Conservation (phyloP, 2,888 invertebrate species). For the Trachelus tabidus region DNA sequence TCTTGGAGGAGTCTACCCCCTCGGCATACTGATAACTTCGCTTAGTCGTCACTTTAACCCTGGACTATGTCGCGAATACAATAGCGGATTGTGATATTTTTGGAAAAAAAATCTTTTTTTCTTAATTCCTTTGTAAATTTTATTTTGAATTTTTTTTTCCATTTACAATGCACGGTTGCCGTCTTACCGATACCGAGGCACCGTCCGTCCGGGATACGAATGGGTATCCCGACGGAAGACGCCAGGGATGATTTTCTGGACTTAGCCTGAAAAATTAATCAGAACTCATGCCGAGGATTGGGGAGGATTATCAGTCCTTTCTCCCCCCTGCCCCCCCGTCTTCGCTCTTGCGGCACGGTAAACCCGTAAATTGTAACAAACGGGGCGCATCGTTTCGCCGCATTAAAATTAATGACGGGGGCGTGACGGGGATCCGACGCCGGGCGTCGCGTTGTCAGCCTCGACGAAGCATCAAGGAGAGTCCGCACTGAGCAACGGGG, state of each 20-base stretch:
- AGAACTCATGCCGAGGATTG: conserved; percentile 23
- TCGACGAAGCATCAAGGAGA: conserved; percentile 16
- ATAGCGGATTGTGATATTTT: no score
- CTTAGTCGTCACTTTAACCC: not conserved
- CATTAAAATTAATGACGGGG: conserved; percentile 60
- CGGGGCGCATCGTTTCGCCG: conserved; percentile 50
- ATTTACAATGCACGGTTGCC: no score
- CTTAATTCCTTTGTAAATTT: no score
- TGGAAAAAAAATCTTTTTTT: no score
- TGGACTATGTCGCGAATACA: no score
- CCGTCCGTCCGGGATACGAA: not conserved
- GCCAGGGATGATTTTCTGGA: conserved; percentile 23
- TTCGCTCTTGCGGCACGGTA: conserved; percentile 23
- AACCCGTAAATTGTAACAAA: conserved; percentile 53
- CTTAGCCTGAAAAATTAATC: conserved; percentile 54
- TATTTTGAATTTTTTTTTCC: no score
- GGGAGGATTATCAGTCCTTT: not conserved
- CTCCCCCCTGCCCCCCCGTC: not conserved
- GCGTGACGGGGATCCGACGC: conserved; percentile 38
- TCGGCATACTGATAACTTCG: conserved; percentile 33
- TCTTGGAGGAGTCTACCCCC: conserved; percentile 17
- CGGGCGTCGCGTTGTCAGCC: conserved; percentile 3
- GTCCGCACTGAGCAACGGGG: conserved; percentile 5
- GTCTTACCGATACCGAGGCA: no score
- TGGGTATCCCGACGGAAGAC: conserved; percentile 28